These are phyloP conservation scores for Aplodontia rufa DNA, from an alignment of 2,113 vertebrate species.

Conservation along the genomic window DNA sequence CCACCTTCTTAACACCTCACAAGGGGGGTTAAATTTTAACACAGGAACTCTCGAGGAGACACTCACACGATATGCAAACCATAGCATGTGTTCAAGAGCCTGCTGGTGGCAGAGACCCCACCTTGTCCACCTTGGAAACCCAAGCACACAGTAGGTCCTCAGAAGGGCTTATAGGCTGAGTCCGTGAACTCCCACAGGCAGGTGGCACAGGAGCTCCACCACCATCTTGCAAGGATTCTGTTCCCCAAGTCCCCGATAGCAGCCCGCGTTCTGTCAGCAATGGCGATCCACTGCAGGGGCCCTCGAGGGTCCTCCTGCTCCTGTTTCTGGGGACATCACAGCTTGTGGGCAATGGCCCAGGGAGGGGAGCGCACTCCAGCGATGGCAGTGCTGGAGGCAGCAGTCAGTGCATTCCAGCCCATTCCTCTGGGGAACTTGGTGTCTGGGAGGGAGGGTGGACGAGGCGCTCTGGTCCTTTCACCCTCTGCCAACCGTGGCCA, in stretches of 20 bases:
- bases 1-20: not conserved
- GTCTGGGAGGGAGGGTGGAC: not conserved
- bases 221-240: not conserved
- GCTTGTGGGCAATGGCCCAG: not conserved
- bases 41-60: not conserved
- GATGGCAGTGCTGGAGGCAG: too few species aligned
- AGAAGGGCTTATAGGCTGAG: not conserved
- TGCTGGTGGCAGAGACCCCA: not conserved
- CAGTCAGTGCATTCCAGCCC: too few species aligned
- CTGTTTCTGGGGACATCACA: accelerated
- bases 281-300: too few species aligned
- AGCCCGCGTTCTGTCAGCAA: not conserved
- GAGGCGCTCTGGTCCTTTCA: not conserved
- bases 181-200: not conserved
- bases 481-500: not conserved
- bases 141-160: not conserved
- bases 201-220: accelerated
- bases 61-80: not conserved
- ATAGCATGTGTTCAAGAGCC: too few species aligned
- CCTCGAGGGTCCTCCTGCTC: not conserved
- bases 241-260: not conserved
- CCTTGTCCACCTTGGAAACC: not conserved
- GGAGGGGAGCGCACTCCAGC: not conserved
- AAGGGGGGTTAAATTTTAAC: not conserved
- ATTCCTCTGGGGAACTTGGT: too few species aligned